These are phyloP conservation scores for Denticeps clupeoides DNA, from an alignment of 2,797 vertebrate species.

Conservation along the genomic window DNA sequence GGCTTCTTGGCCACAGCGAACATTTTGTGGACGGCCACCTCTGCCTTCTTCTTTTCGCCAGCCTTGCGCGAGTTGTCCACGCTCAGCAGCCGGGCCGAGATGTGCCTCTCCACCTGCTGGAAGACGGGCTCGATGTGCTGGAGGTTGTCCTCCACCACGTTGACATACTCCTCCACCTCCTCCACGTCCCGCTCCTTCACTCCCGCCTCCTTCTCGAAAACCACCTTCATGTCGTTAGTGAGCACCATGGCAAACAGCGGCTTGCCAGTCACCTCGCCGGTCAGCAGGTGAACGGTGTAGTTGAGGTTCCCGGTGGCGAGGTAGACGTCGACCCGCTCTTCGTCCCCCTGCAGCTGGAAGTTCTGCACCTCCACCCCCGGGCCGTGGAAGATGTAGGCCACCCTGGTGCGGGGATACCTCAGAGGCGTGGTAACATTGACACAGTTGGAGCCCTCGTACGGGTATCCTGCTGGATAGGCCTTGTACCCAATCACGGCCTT, in stretches of 20 bases:
- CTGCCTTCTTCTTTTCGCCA: slow-evolving; percentile 80
- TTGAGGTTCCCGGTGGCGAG: slow-evolving; percentile 71
- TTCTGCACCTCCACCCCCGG: slow-evolving; percentile 78
- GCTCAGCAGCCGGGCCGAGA: slow-evolving; percentile 78
- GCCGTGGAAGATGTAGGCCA: slow-evolving; percentile 85
- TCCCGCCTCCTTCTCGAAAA: slow-evolving; percentile 67
- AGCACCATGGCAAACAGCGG: slow-evolving; percentile 79
- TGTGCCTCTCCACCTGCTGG: slow-evolving; percentile 86
- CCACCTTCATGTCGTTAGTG: slow-evolving; percentile 71
- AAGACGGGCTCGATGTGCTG: slow-evolving; percentile 88
- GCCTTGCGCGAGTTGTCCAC: slow-evolving; percentile 78
- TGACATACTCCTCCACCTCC: slow-evolving; percentile 75
- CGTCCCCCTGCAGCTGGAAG: slow-evolving; percentile 76
- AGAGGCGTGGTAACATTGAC: slow-evolving; percentile 85
- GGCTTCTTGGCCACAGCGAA: slow-evolving; percentile 75
- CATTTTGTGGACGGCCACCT: slow-evolving; percentile 78
- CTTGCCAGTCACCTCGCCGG: slow-evolving; percentile 60
- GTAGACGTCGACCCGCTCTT: slow-evolving; percentile 75
- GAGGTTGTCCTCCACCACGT: slow-evolving; percentile 76
- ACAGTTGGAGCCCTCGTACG: slow-evolving; percentile 87
- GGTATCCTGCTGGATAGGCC: slow-evolving; percentile 81
- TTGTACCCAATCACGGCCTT: slow-evolving; percentile 69
- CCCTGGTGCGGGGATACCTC: slow-evolving; percentile 71
- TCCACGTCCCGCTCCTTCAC: slow-evolving; percentile 42
- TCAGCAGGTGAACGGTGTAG: slow-evolving; percentile 78